These are phyloP conservation scores for Hemaris fuciformis DNA, from an alignment of 2,888 invertebrate species.

Conservation along the genomic window DNA sequence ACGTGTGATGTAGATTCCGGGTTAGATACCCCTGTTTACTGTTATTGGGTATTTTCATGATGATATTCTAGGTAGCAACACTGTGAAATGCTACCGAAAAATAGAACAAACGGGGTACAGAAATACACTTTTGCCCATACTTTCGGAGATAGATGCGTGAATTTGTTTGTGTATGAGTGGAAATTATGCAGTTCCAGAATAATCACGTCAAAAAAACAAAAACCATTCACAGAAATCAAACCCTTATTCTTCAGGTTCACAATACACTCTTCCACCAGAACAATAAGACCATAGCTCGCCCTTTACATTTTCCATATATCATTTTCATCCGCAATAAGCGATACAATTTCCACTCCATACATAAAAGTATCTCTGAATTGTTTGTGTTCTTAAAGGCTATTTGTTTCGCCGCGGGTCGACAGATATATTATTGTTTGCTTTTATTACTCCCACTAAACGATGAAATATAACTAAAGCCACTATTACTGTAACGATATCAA, in stretches of 20 bases:
- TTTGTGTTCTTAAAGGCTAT: conserved; percentile 48
- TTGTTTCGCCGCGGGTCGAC: conserved; percentile 33
- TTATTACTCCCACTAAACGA: conserved; percentile 27
- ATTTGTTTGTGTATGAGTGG: no score
- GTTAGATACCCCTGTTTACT: no score
- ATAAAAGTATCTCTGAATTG: conserved; percentile 43
- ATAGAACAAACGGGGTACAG: no score
- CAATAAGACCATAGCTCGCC: background rate
- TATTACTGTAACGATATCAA: conserved; percentile 44
- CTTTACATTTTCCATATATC: background rate
- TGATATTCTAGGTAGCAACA: no score
- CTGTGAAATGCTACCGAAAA: no score
- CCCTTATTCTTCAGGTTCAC: background rate
- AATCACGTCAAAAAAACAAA: no score
- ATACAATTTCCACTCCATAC: conserved; percentile 13
- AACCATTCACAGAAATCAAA: no score
- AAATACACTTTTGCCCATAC: no score
- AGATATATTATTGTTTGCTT: conserved; percentile 36
- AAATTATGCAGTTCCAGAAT: no score
- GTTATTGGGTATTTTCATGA: no score
- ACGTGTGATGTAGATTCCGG: no score
- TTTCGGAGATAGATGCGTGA: no score
- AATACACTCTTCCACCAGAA: background rate
- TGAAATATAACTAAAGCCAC: conserved; percentile 35
- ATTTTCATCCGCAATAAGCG: background rate